A percentile compares a stretch with the other conserved stretches of the same genome.
Evolutionary conservation across 2,888 invertebrate genomes (phyloP).

Genomic region (Conchocele bisecta): DNA sequence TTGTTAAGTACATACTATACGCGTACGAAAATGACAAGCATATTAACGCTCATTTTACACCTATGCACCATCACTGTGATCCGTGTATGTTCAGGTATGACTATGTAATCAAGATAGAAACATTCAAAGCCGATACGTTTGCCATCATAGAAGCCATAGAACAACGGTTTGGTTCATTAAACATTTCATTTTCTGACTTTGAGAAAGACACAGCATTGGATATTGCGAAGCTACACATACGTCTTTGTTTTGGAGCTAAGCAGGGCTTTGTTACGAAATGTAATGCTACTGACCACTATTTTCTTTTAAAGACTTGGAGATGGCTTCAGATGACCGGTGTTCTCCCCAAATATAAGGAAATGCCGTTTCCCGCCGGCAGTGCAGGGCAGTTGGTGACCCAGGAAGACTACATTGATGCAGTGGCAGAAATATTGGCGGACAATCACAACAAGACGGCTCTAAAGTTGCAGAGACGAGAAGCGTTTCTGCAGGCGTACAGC

Average conservation of each 20-base stretch:
- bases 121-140: slow-evolving; percentile 56
- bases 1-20: slow-evolving; percentile 62
- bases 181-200: slow-evolving; percentile 59
- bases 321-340: slow-evolving; percentile 69
- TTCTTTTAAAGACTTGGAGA: slow-evolving; percentile 60
- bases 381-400: slow-evolving; percentile 20
- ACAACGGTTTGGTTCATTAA: slow-evolving; percentile 33
- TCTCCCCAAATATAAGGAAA: slow-evolving; percentile 45
- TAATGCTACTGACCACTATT: slow-evolving; percentile 53
- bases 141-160: slow-evolving; percentile 50
- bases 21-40: slow-evolving; percentile 15
- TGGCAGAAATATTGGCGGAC: slow-evolving; percentile 27
- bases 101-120: slow-evolving; percentile 65
- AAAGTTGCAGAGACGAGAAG: slow-evolving; percentile 61
- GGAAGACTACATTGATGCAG: slow-evolving; percentile 30
- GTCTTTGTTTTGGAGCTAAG: slow-evolving; percentile 45
- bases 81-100: slow-evolving; percentile 64
- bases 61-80: slow-evolving; percentile 59
- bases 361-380: slow-evolving; percentile 48
- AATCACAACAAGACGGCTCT: slow-evolving; percentile 25
- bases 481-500: slow-evolving; percentile 63
- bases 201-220: slow-evolving; percentile 58
- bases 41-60: slow-evolving; percentile 62
- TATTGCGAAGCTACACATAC: slow-evolving; percentile 35
- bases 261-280: slow-evolving; percentile 36